Base-by-base conservation (phyloP, 2,113 vertebrate genomes). In the Eidolon helvum region DNA sequence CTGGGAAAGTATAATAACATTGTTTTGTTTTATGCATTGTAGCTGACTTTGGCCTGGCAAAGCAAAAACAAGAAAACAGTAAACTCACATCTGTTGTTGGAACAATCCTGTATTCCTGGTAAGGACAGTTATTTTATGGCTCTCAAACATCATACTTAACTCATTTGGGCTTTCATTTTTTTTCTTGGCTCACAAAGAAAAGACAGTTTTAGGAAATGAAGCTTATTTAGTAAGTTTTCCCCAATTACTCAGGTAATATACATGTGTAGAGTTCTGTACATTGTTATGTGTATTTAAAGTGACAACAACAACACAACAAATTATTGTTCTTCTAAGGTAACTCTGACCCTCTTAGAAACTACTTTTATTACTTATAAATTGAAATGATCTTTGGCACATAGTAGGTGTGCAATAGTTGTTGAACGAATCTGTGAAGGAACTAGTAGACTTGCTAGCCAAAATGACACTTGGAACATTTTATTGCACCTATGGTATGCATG, bases 11-110 rank as follows among this genome's bases (percentile, higher is more conserved):
- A 40, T 87, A 91, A 78, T 92, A 84, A 91, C 72, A 28, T 35
- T 63, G 11, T 61, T 83, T 96, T 97, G 77, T 95, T 89, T 92
- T 97, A 86, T 96, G 63, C 50, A 96, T 98, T 98, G 21, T 96
- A 99, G 99, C 99, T 97, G 99, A 99, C 98, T 99, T 99, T 86
- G 99, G 99, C 66, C 99, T 99, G 15, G 99, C 99, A 45, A 99
- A 99, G 96, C 99, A 99, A 98, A 99, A 99, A 84, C 98, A 99
- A 97, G 99, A 99, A 97, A 99, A 98, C 97, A 98, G 99, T 98
- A 99, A 99, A 97, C 98, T 99, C 63, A 99, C 98, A 0, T 99
- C 99, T 3, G 98, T 99, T 91, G 99, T 99, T 45, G 99, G 99
- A 97, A 99, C 99, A n/a, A 99, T 99, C 96, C 98, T 99, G 4